Percentiles rank a stretch among this genome's conserved stretches.
Conservation (phyloP, 2,113 vertebrate species). For the Podocnemis expansa region DNA sequence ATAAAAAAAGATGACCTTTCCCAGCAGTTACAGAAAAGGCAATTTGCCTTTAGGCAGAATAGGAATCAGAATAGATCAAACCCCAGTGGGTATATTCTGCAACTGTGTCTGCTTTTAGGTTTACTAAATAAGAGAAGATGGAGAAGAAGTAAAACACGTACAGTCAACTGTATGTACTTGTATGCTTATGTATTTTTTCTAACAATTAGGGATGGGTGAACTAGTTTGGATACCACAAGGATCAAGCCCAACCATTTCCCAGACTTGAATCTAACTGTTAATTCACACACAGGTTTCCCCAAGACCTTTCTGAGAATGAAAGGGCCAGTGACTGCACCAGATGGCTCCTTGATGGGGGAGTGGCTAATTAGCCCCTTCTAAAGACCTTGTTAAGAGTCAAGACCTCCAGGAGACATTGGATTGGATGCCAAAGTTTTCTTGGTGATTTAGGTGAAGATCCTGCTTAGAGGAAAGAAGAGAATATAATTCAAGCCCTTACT, state of each 20-base stretch:
- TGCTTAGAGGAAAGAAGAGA: not conserved
- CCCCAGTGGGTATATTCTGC: not conserved
- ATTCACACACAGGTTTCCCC: accelerated
- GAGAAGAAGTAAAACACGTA: not conserved
- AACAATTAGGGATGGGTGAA: accelerated
- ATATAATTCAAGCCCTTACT: accelerated
- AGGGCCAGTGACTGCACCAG: not conserved
- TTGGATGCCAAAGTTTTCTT: not conserved
- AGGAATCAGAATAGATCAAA: not conserved
- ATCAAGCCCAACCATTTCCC: accelerated
- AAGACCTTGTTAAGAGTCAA: not conserved
- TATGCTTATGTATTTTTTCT: not conserved
- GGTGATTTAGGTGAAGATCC: not conserved
- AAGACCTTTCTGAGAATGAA: not conserved
- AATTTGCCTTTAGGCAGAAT: not conserved
- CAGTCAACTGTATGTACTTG: not conserved
- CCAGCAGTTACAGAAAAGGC: not conserved
- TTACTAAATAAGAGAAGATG: not conserved
- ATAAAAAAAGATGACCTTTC: not conserved
- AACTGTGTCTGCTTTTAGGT: slow-evolving; percentile 4
- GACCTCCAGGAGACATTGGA: not conserved
- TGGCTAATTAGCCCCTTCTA: not conserved
- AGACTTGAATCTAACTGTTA: not conserved
- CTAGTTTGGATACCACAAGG: not conserved
- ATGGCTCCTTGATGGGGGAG: not conserved